Base-by-base conservation (phyloP, 2,888 invertebrate genomes). In the Drosophila dives region DNA sequence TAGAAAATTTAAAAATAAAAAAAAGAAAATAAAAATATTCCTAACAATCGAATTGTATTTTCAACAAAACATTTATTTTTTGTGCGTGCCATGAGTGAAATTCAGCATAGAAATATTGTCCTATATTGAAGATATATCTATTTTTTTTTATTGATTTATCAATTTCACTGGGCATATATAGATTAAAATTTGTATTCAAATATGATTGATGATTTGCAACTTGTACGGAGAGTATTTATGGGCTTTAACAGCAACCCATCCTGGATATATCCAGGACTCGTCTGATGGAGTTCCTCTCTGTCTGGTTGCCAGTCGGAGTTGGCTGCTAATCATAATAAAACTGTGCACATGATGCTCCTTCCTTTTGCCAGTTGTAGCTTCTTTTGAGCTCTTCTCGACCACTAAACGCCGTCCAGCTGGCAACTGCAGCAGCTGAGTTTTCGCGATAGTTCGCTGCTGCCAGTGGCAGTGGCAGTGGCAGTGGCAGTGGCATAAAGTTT, bases 401-500 rank as follows among this genome's bases (percentile, higher is more conserved):
- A 42, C 56, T 42, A 32, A 42, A 56, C 32, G 56, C 56, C 56
- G 1, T 34, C 50, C 50, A 36, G 53, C 54, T 33, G 53, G 45
- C 45, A 45, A 26, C 58, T 23, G 23, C 45, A n/a, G 49, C 32
- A 32, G 15, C 36, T 53, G 40, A 15, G 38, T 42, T 42, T 33
- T 15, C 26, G 45, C 45, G 20, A 23, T 11, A 29, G 26, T 15
- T 45, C 23, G 36, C n/a, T 32, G 6, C 54, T 38, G 23, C 17
- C 36, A 12, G 29, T 49, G 34, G 12, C 15, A 26, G 48, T 38
- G 34, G 45, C 58, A 63, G 48, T 38, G 40, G 48, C 58, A 63
- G 32, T 20, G 3, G 17, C 15, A 4, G 48, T 38, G 29, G 48
- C 58, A 72, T 48, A 64, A 64, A 59, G 49, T 73, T 72, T 72